Evolutionary conservation across 2,888 invertebrate genomes (phyloP), one percentile per base, ranked within the genome.

Genomic region (Schizotus pectinicornis): DNA sequence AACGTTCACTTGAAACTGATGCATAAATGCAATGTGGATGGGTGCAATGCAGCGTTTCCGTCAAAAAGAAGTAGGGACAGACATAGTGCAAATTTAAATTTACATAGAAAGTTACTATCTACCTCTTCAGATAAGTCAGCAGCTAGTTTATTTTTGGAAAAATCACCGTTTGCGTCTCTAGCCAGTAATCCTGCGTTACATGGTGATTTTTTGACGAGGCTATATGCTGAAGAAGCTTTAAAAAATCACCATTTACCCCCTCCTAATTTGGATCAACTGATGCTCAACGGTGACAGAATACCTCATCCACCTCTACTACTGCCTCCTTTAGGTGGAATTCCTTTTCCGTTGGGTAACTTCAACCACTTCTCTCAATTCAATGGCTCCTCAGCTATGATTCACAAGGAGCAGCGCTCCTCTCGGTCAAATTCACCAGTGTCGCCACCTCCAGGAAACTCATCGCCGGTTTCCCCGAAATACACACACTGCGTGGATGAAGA

Each of bases 1-100:
- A 96, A 94, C 79, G 92, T 94, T 7, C 97, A 98, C 80, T 86
- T 97, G 49, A 97, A 97, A 80, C 81, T 96, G 59, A 94, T 95
- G 91, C 96, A 96, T 80, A 93, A 92, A 76, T 98, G 98, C 81
- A 93, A 90, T 72, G 90, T 95, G 22, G 95, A 95, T 65, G 95
- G 96, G 1, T 98, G 98, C 78, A 92, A 92, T 80, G 96, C 96
- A 0, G 92, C 95, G 0, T 98, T 97, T 77, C 92, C 95, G 3
- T 95, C 96, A 0, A 96, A 95, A 76, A 84, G 95, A 55, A 94
- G 92, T 72, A 88, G 96, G 69, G 97, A 98, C 74, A 85, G 95
- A 1, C 97, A 98, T 79, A 94, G 94, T 74, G 88, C 94, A 11
- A 97, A 98, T 76, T 83, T 92, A 53, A 95, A 92, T 76, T 84